Conservation (phyloP, 2,888 invertebrate species). For the Pristionchus japonicus region DNA sequence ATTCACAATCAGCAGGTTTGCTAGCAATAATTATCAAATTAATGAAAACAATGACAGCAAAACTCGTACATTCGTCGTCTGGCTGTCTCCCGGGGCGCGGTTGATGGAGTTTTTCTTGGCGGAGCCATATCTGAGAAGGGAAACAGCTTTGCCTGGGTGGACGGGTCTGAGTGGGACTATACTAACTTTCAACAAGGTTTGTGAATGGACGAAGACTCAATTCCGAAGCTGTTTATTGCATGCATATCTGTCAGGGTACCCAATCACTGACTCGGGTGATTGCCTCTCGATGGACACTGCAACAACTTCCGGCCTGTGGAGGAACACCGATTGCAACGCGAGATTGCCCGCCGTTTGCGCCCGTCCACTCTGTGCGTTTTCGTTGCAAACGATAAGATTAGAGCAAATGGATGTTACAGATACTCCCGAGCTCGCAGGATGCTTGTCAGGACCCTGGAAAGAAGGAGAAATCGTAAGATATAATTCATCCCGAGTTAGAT, state of each 20-base stretch:
- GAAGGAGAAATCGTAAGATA: neutral
- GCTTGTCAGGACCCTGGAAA: neutral
- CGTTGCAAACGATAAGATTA: no score
- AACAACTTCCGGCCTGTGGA: neutral
- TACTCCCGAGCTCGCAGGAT: neutral
- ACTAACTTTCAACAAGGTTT: neutral
- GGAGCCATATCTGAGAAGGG: neutral
- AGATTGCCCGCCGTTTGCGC: neutral
- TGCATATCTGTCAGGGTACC: neutral
- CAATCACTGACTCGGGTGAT: neutral
- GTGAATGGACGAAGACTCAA: neutral
- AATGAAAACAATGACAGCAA: neutral
- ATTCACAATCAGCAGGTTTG: neutral
- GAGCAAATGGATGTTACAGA: neutral
- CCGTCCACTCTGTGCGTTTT: neutral
- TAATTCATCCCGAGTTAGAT: neutral
- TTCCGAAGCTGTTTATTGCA: neutral
- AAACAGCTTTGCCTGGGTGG: neutral
- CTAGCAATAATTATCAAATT: neutral
- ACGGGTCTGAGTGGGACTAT: conserved; percentile 10
- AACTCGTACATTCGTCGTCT: conserved; percentile 23
- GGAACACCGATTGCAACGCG: neutral
- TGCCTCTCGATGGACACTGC: neutral
- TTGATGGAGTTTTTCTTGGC: neutral
- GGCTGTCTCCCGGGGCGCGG: neutral